These are phyloP conservation scores for Alouatta palliata DNA, from an alignment of 2,113 vertebrate genomes.

Conservation along the genomic window DNA sequence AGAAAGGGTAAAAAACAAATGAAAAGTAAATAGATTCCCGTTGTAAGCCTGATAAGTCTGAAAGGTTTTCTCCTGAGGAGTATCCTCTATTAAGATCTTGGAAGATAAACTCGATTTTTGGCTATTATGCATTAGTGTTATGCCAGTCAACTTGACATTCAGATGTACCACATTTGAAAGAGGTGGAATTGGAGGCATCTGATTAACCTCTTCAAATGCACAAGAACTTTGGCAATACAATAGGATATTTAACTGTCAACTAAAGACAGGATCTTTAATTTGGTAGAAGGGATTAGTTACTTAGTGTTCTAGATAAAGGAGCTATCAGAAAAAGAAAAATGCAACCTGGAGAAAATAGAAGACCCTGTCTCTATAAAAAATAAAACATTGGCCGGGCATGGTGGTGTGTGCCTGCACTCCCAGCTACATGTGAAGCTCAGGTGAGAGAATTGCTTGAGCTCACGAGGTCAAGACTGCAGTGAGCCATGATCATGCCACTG, in stretches of 20 bases:
- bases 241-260: not conserved
- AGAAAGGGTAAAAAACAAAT: conserved; percentile 52
- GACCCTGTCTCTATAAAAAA: too few species aligned
- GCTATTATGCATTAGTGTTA: conserved; percentile 35
- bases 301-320: not conserved
- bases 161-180: not conserved
- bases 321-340: not conserved
- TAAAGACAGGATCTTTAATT: not conserved
- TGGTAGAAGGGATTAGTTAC: not conserved
- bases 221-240: not conserved
- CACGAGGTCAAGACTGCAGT: too few species aligned
- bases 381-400: too few species aligned
- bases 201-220: not conserved
- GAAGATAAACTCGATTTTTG: conserved; percentile 46
- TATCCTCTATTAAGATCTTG: conserved; percentile 56
- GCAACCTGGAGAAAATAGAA: too few species aligned
- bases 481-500: too few species aligned
- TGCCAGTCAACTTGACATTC: conserved; percentile 46
- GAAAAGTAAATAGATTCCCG: conserved; percentile 58
- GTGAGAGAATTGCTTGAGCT: too few species aligned
- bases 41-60: conserved; percentile 36
- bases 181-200: not conserved
- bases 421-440: too few species aligned
- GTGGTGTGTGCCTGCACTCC: too few species aligned
- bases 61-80: conserved; percentile 56